phyloP scores from a whole-genome alignment of 2,797 vertebrate genomes.

The Siniperca obscura region DNA sequence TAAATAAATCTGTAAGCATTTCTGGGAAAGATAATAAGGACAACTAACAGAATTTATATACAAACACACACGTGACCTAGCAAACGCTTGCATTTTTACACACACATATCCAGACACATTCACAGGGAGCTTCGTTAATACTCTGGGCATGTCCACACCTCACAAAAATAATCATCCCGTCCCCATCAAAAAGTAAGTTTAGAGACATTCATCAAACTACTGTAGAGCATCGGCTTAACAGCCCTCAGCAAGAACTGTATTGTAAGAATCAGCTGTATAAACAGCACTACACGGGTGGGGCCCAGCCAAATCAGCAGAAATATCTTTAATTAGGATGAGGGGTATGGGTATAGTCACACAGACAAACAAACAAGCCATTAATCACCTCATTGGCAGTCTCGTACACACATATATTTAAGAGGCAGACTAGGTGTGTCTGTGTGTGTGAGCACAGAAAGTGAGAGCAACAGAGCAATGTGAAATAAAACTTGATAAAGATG shows the following conservation, averaged over 20 bases:
- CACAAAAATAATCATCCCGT: slow-evolving; percentile 52
- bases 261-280: slow-evolving; percentile 63
- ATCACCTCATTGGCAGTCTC: slow-evolving; percentile 62
- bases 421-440: slow-evolving; percentile 2
- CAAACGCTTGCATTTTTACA: slow-evolving; percentile 18
- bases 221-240: slow-evolving; percentile 41
- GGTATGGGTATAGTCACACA: slow-evolving; percentile 50
- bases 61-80: slow-evolving; percentile 16
- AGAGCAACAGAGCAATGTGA: slow-evolving; percentile 8
- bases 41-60: slow-evolving; percentile 18
- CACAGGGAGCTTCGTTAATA: slow-evolving; percentile 28
- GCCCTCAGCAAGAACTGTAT: slow-evolving; percentile 42
- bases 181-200: slow-evolving; percentile 57
- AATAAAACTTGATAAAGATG: slow-evolving; percentile 18
- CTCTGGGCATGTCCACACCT: slow-evolving; percentile 33
- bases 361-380: slow-evolving; percentile 71
- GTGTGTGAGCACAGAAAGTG: slow-evolving; percentile 11
- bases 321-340: slow-evolving; percentile 70
- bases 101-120: slow-evolving; percentile 2
- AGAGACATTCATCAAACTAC: slow-evolving; percentile 65
- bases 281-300: slow-evolving; percentile 36
- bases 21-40: slow-evolving; percentile 43
- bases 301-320: slow-evolving; percentile 68
- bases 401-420: slow-evolving; percentile 32
- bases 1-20: slow-evolving; percentile 9